phyloP scores from a whole-genome alignment of 37 sponge, comb jelly and placozoan species.

The Dysidea cf. avara region DNA sequence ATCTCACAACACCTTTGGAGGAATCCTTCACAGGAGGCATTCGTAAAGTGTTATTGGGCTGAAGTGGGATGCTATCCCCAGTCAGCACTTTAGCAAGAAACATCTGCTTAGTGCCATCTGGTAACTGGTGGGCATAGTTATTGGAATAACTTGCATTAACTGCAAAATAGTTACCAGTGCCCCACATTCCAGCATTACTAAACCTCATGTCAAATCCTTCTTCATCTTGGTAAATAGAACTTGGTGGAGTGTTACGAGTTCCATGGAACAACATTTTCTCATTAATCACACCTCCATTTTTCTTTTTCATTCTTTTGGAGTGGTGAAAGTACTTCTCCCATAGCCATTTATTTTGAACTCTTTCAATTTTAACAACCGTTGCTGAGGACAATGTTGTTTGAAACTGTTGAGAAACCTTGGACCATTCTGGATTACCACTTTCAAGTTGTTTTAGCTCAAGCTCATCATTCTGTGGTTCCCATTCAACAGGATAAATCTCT shows the following conservation, averaged over 20 bases:
- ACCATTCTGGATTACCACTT: slow-evolving; percentile 44
- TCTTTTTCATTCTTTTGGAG: slow-evolving; percentile 34
- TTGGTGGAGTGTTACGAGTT: slow-evolving; percentile 27
- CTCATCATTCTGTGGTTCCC: slow-evolving; percentile 33
- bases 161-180: slow-evolving; percentile 76
- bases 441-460: slow-evolving; percentile 25
- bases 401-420: slow-evolving; percentile 39
- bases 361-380: slow-evolving; percentile 51
- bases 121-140: slow-evolving; percentile 27
- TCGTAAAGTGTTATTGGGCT: slow-evolving; percentile 40
- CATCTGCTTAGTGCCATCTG: slow-evolving; percentile 4
- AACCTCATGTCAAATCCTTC: slow-evolving; percentile 75
- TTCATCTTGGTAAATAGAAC: slow-evolving; percentile 48
- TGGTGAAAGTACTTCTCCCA: slow-evolving; percentile 51
- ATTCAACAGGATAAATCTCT: slow-evolving; percentile 58
- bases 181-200: slow-evolving; percentile 64
- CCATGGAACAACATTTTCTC: slow-evolving; percentile 70
- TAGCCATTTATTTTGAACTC: too few species aligned
- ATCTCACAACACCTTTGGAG: slow-evolving; percentile 46
- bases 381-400: slow-evolving; percentile 38
- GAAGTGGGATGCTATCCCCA: slow-evolving; percentile 56
- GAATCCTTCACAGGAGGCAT: slow-evolving; percentile 78
- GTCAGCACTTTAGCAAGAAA: slow-evolving; percentile 74
- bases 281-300: slow-evolving; percentile 36
- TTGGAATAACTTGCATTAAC: slow-evolving; percentile 76